phyloP scores from a whole-genome alignment of 2,113 vertebrate species.

The Rhinoderma darwinii region DNA sequence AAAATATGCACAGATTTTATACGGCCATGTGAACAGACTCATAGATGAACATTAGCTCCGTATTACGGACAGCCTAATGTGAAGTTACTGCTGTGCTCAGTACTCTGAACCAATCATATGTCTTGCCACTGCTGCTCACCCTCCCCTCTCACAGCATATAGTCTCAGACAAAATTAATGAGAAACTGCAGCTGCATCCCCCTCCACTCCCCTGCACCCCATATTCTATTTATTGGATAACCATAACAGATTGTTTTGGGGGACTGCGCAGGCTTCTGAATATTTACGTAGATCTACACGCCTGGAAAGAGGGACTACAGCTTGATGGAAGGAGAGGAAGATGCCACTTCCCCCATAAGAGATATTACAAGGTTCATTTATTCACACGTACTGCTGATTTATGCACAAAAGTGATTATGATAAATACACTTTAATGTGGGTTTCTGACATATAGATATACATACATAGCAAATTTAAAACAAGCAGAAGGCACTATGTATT shows the following conservation, averaged over 20 bases:
- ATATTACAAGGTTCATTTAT: background rate
- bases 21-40: no score
- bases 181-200: conserved; percentile 10
- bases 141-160: background rate
- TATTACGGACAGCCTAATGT: no score
- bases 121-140: no score
- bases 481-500: conserved; percentile 6
- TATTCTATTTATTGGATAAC: background rate
- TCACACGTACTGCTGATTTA: background rate
- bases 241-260: background rate
- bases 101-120: background rate
- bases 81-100: background rate
- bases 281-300: background rate
- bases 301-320: background rate
- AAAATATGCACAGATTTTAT: no score
- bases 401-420: background rate
- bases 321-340: background rate
- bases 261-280: background rate
- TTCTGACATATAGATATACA: background rate
- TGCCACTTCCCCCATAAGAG: background rate
- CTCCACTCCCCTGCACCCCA: background rate
- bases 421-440: background rate
- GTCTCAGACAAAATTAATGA: background rate
- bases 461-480: background rate
- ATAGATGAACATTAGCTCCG: no score